A percentile compares a stretch with the other conserved stretches of the same genome.
These are phyloP conservation scores for Lepidotrigona ventralis DNA, from an alignment of 1,140 invertebrate species.

Conservation along the genomic window DNA sequence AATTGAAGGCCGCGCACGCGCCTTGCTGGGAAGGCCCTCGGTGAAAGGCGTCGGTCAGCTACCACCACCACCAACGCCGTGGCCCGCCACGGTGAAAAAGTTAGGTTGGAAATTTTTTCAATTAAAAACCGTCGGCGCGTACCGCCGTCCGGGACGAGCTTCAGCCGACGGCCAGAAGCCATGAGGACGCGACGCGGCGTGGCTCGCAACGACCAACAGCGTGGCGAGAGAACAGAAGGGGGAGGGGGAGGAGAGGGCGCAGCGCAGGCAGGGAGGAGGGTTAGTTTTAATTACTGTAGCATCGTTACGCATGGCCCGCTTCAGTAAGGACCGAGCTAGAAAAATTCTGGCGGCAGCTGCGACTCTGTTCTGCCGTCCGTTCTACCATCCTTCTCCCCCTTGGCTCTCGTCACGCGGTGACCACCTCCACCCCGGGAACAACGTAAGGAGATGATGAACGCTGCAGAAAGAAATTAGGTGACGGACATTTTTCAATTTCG, in stretches of 20 bases:
- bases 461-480: constrained; percentile 52
- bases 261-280: neutral
- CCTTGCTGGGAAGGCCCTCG: constrained; percentile 3
- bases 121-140: constrained; percentile 71
- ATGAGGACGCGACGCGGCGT: neutral
- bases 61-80: neutral
- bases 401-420: constrained; percentile 27
- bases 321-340: constrained; percentile 66
- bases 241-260: neutral
- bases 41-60: constrained; percentile 36
- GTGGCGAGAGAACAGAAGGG: neutral
- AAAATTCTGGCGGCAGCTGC: constrained; percentile 65
- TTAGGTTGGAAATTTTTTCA: constrained; percentile 76
- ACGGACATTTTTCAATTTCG: constrained; percentile 19
- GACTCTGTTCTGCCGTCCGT: constrained; percentile 42
- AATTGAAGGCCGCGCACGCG: constrained; percentile 59
- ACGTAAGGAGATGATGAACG: constrained; percentile 53
- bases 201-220: neutral
- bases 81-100: constrained; percentile 60
- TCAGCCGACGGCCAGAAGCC: constrained; percentile 38
- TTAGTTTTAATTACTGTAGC: constrained; percentile 75
- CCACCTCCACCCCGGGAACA: neutral
- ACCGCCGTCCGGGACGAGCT: constrained; percentile 46
- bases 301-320: constrained; percentile 71
- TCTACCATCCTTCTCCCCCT: neutral